Evolutionary conservation across 2,888 invertebrate species (phyloP).

Genomic region (Xylocampa areola): DNA sequence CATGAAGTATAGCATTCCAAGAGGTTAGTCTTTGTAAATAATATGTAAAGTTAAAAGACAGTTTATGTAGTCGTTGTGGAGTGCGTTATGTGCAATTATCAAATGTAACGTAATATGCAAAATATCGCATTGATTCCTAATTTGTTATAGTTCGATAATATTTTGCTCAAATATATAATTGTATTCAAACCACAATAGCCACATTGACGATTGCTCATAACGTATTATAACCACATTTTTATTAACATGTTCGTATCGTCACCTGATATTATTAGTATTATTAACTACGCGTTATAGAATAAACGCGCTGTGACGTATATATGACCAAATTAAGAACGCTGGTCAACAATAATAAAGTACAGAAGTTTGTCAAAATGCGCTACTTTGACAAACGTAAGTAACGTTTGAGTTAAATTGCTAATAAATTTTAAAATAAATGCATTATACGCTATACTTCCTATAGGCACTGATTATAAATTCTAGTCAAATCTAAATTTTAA

Average conservation of each 20-base stretch:
- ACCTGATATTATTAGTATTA: constrained; percentile 11
- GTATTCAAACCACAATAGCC: constrained; percentile 23
- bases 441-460: constrained; percentile 63
- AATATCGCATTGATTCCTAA: constrained; percentile 18
- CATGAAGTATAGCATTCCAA: constrained; percentile 72
- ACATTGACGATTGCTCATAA: constrained; percentile 52
- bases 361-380: constrained; percentile 23
- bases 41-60: constrained; percentile 64
- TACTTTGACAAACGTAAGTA: constrained; percentile 18
- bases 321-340: constrained; percentile 25
- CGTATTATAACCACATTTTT: constrained; percentile 38
- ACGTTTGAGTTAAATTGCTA: constrained; percentile 46
- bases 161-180: constrained; percentile 57
- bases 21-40: constrained; percentile 67
- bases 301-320: constrained; percentile 19
- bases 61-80: constrained; percentile 52
- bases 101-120: constrained; percentile 31
- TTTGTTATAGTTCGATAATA: constrained; percentile 39
- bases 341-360: constrained; percentile 42
- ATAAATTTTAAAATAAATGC: constrained; percentile 43
- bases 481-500: constrained; percentile 85
- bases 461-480: constrained; percentile 82
- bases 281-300: constrained; percentile 6
- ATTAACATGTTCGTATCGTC: constrained; percentile 37
- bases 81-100: constrained; percentile 51